These are phyloP conservation scores for Octomys mimax DNA, from an alignment of 2,797 vertebrate genomes.

Conservation along the genomic window DNA sequence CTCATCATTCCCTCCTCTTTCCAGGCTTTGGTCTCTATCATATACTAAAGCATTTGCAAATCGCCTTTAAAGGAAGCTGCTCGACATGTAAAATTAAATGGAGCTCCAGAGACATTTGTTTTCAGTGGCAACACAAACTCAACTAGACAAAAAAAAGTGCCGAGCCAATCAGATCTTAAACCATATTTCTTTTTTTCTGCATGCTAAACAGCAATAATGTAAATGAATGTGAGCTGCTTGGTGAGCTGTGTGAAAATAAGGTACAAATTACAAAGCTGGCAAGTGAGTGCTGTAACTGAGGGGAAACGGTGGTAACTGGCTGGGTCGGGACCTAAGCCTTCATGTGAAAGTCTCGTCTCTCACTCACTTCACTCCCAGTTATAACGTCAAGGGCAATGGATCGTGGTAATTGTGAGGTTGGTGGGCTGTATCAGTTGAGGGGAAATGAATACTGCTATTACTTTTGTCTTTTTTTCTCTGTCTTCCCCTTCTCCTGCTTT, in stretches of 20 bases:
- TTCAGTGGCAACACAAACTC: slow-evolving; percentile 77
- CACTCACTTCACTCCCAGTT: slow-evolving; percentile 75
- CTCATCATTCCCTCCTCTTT: neutral
- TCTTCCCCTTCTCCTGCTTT: neutral
- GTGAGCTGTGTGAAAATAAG: slow-evolving; percentile 69
- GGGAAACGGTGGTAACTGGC: slow-evolving; percentile 52
- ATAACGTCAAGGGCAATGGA: slow-evolving; percentile 81
- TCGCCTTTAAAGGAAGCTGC: slow-evolving; percentile 74
- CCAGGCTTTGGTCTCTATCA: slow-evolving; percentile 2
- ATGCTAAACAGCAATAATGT: slow-evolving; percentile 66
- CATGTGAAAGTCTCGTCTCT: slow-evolving; percentile 70
- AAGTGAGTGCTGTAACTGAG: slow-evolving; percentile 30
- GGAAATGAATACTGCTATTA: slow-evolving; percentile 75
- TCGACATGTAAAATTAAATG: slow-evolving; percentile 78
- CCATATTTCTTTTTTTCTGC: slow-evolving; percentile 70
- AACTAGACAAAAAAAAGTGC: slow-evolving; percentile 66
- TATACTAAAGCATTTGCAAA: slow-evolving; percentile 67
- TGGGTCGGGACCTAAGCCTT: slow-evolving; percentile 54
- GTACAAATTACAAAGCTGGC: slow-evolving; percentile 67
- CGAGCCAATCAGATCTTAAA: slow-evolving; percentile 79
- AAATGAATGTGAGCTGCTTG: slow-evolving; percentile 78
- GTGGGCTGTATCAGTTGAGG: slow-evolving; percentile 76
- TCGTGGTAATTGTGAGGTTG: slow-evolving; percentile 80
- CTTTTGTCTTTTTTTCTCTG: neutral
- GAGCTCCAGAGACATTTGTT: slow-evolving; percentile 59